Evolutionary conservation across 2,888 invertebrate species (phyloP), one percentile per base, ranked within the genome.

Genomic region (Cosmorhoe ocellata): DNA sequence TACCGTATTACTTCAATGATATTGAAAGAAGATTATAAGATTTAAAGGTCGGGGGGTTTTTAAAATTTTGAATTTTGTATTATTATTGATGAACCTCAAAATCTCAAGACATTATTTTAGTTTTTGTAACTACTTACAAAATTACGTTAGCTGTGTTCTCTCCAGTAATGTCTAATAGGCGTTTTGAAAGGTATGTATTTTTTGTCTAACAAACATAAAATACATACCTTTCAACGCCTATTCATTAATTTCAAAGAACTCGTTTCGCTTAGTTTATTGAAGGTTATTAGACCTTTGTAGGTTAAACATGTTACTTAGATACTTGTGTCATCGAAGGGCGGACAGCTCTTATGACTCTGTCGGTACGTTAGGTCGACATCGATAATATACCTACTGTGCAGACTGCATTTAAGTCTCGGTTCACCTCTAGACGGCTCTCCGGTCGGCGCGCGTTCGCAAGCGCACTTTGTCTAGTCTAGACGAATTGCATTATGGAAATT

Each of bases 401-500:
- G 64, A 63, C 59, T 72, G 74, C 74, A 77, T 64, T 66, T 59
- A 67, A 24, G 71, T 71, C 75, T 76, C 64, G 65, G 51, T 73
- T 86, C 85, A 86, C 86, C 87, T 87, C 76, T 69, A 86, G 84
- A 82, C 84, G 66, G 63, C 61, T 71, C 69, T 67, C 69, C 74
- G 67, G 61, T 61, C 66, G 69, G 67, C 64, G 69, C 70, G 59
- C 76, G 74, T 67, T 64, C 64, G 63, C 72, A 69, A 70, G 76
- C 76, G 71, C 77, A 81, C 81, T 79, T 74, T 69, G 79, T 76
- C 81, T 78, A 74, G 86, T 85, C 86, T 88, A 87, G 87, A 87
- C 87, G 86, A 85, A 86, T 87, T 87, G 86, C 83, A 88, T 87
- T 88, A 89, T 87, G 84, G 78, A 79, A 86, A 87, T 85, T 73